Evolutionary conservation across 2,888 invertebrate genomes (phyloP), one percentile per base, ranked within the genome.

Genomic region (Drosophila setosimentum): DNA sequence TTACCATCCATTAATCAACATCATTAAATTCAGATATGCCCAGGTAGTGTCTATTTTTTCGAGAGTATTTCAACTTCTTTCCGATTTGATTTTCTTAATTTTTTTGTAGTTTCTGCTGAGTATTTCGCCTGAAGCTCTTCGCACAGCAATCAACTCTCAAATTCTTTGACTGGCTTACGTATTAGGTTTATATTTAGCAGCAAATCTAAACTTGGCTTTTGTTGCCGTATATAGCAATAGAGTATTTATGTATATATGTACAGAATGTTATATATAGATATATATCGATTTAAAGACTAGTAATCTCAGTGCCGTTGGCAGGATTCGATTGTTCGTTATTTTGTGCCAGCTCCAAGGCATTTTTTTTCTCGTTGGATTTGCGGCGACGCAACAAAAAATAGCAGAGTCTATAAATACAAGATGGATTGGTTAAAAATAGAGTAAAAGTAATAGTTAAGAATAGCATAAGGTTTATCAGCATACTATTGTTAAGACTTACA

Each of bases 371-470:
- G 6, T 87, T 82, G 1, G 66, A 48, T 65, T 87, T 91, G 32
- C 82, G 82, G 33, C 89, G 90, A 4, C 83, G 83, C 55, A 91
- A 32, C 16, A 91, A 48, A 32, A 90, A 76, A 32, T 87, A 91
- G 58, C 91, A 91, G 0, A 89, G 67, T 1, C 91, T 91, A n/a
- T 0, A 48, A 30, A 21, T 48, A 3, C 7, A 50, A 4, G 7
- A 35, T 0, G 6, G 3, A 24, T 24, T n/a, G 50, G 27, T 40
- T 45, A 18, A 35, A n/a, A 27, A 32, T n/a, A 0, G 2, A 30
- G 18, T 24, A 6, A 8, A 8, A 13, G 13, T 24, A 48, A 16
- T 18, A 18, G 2, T 10, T 24, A 6, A 24, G 10, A 21, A 8
- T 24, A 6, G 24, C 3, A 29, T 53, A 11, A n/a, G n/a, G 40